These are phyloP conservation scores for zebrafish (Danio rerio) DNA, from an alignment of 2,113 vertebrate species.

Conservation along the genomic window GRCz12tu NC_133179.1:7457501-7458000, in stretches of 20 bases:
- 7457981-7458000: too few relatives aligned
- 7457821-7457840: conserved; percentile 63
- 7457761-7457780: conserved; percentile 63
- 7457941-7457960: not conserved
- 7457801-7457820: conserved; percentile 62
- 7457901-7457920: conserved; percentile 26
- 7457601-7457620: conserved; percentile 20
- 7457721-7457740: conserved; percentile 69
- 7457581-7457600: not conserved
- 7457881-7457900: conserved; percentile 17
- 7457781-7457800: conserved; percentile 44
- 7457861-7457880: conserved; percentile 39
- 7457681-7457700: conserved; percentile 65
- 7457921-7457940: conserved; percentile 9
- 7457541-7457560: not conserved
- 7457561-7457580: not conserved
- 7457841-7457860: conserved; percentile 23
- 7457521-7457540: not conserved
- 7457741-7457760: conserved; percentile 69
- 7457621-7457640: not conserved
- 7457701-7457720: conserved; percentile 80
- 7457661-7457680: not conserved
- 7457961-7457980: too few relatives aligned
- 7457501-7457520: too few relatives aligned
- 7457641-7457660: not conserved